phyloP scores from a whole-genome alignment of 2,888 invertebrate genomes.

The Eubasilissa splendida region DNA sequence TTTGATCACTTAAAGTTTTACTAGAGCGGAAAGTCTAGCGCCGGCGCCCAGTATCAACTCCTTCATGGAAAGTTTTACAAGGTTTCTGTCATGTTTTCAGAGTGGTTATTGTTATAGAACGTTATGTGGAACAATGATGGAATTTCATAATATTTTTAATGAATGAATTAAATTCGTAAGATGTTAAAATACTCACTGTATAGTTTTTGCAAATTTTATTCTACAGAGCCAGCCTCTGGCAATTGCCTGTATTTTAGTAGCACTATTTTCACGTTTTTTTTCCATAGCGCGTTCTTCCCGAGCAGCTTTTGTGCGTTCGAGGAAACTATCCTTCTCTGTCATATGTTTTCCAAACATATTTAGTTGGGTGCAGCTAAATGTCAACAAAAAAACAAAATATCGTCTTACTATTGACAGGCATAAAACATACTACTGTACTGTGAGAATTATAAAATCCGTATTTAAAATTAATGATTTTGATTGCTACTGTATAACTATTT shows the following conservation, averaged over 20 bases:
- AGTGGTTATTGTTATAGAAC: too few species aligned
- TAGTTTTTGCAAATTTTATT: constrained; percentile 74
- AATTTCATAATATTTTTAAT: too few species aligned
- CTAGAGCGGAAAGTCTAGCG: too few species aligned
- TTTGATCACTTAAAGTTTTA: too few species aligned
- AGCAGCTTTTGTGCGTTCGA: constrained; percentile 93
- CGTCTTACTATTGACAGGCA: constrained; percentile 12
- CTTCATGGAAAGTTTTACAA: too few species aligned
- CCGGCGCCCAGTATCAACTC: too few species aligned
- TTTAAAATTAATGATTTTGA: background rate
- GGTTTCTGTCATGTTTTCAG: too few species aligned
- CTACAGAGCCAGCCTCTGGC: constrained; percentile 84
- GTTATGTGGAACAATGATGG: too few species aligned
- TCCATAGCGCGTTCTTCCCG: constrained; percentile 91
- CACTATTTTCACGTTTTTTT: constrained; percentile 84
- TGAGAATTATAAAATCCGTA: background rate
- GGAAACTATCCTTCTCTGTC: constrained; percentile 82
- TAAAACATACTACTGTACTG: background rate
- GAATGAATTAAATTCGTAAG: too few species aligned
- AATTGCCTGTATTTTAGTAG: constrained; percentile 82
- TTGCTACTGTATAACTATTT: background rate
- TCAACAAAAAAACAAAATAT: constrained; percentile 26
- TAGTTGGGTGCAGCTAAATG: constrained; percentile 8
- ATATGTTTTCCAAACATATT: constrained; percentile 77
- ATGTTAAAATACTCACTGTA: constrained; percentile 76